Conservation (phyloP, 1,140 invertebrate species). For the Bombus confusus region DNA sequence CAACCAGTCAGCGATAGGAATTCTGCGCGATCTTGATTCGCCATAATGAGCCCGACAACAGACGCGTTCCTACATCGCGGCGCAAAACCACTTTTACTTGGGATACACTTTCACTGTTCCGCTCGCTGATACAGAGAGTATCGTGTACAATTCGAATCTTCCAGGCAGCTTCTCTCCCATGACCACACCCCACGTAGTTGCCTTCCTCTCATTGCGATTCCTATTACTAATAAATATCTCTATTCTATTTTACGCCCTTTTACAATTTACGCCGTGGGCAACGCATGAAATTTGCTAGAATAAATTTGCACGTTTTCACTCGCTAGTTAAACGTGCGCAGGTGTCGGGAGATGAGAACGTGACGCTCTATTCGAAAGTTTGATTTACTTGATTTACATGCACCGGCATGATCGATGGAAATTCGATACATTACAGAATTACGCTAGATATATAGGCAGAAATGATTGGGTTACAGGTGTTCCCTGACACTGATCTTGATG, state of each 20-base stretch:
- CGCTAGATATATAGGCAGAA: background rate
- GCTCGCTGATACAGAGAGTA: constrained; percentile 71
- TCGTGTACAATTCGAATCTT: constrained; percentile 63
- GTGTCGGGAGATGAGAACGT: background rate
- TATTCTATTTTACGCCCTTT: too few relatives aligned
- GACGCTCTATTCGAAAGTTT: constrained; percentile 21
- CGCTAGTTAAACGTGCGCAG: background rate
- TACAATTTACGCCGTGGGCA: background rate
- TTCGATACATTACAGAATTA: background rate
- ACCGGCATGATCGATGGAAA: constrained; percentile 4
- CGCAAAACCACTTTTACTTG: constrained; percentile 78
- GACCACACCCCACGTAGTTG: constrained; percentile 14
- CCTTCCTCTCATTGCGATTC: constrained; percentile 20
- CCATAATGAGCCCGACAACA: constrained; percentile 70
- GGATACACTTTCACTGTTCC: constrained; percentile 78
- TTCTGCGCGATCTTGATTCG: constrained; percentile 73
- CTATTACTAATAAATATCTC: background rate
- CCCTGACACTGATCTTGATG: background rate
- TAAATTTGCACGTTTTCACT: background rate
- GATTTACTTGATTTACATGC: background rate
- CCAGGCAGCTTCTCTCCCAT: constrained; percentile 37
- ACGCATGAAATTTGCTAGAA: background rate
- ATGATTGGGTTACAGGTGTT: background rate
- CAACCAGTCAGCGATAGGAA: constrained; percentile 47
- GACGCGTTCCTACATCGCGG: constrained; percentile 55